Evolutionary conservation across 2,113 vertebrate species (phyloP), one percentile per base, ranked within the genome.

Genomic region (Crocuta crocuta): DNA sequence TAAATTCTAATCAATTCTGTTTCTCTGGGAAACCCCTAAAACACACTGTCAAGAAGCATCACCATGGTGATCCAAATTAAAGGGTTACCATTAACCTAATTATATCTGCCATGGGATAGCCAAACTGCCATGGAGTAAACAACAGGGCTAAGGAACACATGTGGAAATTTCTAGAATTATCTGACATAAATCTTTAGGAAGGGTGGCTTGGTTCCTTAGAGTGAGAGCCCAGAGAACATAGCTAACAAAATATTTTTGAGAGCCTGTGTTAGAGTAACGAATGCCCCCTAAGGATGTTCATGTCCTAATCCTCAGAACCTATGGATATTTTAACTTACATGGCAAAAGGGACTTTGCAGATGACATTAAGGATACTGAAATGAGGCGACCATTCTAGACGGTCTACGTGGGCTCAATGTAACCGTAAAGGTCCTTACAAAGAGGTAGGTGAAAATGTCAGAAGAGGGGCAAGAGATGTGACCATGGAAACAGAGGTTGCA

Each of bases 81-180:
- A 90, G n/a, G 85, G 7, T 12, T 35, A 93, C 33, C 55, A 50
- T 68, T 43, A 91, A 66, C 45, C 16, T 39, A 39, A 93, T 78
- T 73, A 66, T 35, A 71, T 26, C 10, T 55, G 17, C 16, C 58
- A 26, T 7, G 28, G 39, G 17, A 1, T 58, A 10, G 21, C n/a
- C 53, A 81, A 74, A 58, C 4, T 71, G 50, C 9, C n/a, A 55
- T 48, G 17, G 19, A 15, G 7, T 71, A 39, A 10, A 10, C 23
- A n/a, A 82, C 31, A 95, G 61, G 23, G 66, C 70, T 94, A 43
- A 83, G 76, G 23, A 83, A 71, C 21, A 78, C 35, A 79, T 19
- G 21, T 94, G 48, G 24, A 86, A 68, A 68, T 58, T 76, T 93
- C n/a, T 26, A 70, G 68, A 89, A 94, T 85, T 73, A 61, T 80